Base-by-base conservation (phyloP, 2,797 vertebrate species). In the Echeneis naucrates region DNA sequence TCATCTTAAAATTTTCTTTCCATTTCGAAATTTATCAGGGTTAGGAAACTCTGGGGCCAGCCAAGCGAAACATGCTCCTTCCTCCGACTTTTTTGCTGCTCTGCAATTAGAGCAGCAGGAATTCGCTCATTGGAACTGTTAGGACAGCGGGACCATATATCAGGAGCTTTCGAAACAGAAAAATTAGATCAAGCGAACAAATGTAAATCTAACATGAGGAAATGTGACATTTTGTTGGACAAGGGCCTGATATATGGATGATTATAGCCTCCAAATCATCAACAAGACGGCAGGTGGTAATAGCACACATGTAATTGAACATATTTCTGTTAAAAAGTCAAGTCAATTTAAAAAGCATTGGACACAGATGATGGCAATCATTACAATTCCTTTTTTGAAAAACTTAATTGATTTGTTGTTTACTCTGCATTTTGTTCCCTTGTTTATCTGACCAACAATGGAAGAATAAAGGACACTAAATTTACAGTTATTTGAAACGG, bases 151-250 rank as follows among this genome's bases (percentile, higher is more conserved):
- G n/a, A n/a, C n/a, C n/a, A n/a, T 8, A 30, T 6, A 33, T 9
- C 8, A 44, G 44, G 14, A 48, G 0, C 38, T 57, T 45, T 45
- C 19, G 11, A 60, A 54, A 19, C 5, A 30, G 17, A 60, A 30
- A 57, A 51, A 65, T 17, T 19, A n/a, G 1, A 30, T 45, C 58
- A 60, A 59, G 33, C 38, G 21, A 58, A 55, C 8, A 51, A 44
- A 60, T 50, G 47, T 42, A 47, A 21, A 13, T 56, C 50, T 35
- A 23, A 38, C 30, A 35, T 17, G 11, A 27, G n/a, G 13, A 19
- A 13, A 51, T 16, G 16, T 32, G 44, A 37, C 17, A 19, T 38
- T 50, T 44, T 27, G n/a, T 38, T 26, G n/a, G 27, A 60, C 50
- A 24, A 30, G 12, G 40, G n/a, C 50, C 33, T 17, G 4, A 19